A percentile compares a stretch with the other conserved stretches of the same genome.
Conservation (phyloP, 2,797 vertebrate species). For the Epinephelus malabaricus region DNA sequence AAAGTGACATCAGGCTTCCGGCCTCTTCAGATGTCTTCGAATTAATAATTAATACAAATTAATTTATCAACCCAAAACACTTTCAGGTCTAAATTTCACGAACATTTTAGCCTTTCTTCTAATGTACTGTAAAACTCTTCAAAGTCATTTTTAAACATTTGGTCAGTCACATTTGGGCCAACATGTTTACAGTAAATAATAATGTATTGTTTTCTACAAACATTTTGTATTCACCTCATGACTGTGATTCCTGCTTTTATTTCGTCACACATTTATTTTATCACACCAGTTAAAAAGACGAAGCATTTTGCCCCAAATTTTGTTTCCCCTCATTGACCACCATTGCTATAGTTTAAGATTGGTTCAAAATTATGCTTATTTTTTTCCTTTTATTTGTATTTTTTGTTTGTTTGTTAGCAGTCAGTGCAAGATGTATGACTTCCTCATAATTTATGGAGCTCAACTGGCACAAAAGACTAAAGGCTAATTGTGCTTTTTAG, state of each 20-base stretch:
- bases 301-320: background rate
- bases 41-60: background rate
- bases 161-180: background rate
- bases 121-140: slow-evolving; percentile 5
- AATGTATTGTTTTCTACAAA: background rate
- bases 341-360: background rate
- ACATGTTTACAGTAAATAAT: background rate
- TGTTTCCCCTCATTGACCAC: background rate
- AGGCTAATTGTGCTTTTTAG: slow-evolving; percentile 15
- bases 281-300: background rate
- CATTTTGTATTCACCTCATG: background rate
- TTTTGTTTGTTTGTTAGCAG: background rate
- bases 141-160: background rate
- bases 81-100: background rate
- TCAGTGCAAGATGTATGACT: background rate
- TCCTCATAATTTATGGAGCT: background rate
- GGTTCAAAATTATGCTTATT: background rate
- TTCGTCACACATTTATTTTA: background rate
- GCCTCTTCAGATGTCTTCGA: background rate
- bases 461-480: slow-evolving; percentile 4
- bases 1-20: slow-evolving; percentile 10
- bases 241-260: background rate
- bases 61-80: background rate
- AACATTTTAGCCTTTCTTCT: background rate
- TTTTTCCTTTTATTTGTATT: background rate